A percentile compares a stretch with the other conserved stretches of the same genome.
These are phyloP conservation scores for Felis catus DNA, from an alignment of 2,113 vertebrate species.

Conservation along the genomic window DNA sequence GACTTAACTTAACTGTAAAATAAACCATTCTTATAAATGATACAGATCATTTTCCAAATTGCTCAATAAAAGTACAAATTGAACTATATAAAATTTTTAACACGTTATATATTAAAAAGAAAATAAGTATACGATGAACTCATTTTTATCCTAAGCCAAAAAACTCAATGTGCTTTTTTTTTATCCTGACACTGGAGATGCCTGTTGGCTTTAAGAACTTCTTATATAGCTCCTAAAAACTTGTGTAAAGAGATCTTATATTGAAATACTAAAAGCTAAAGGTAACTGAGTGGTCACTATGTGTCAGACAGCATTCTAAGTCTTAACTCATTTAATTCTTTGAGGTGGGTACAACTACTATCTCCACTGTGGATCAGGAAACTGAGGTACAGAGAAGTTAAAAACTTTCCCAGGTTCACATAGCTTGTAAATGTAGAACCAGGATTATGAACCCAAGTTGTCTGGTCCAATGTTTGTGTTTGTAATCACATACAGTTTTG, in stretches of 20 bases:
- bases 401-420: not conserved
- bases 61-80: not conserved
- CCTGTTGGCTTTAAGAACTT: not conserved
- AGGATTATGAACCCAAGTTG: not conserved
- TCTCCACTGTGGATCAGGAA: not conserved
- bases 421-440: not conserved
- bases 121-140: not conserved
- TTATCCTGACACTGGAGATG: not conserved
- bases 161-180: not conserved
- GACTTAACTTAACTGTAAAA: slow-evolving; percentile 87
- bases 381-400: not conserved
- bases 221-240: not conserved
- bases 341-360: not conserved
- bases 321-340: not conserved
- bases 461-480: not conserved
- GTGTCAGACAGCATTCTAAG: not conserved
- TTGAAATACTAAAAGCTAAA: not conserved
- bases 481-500: not conserved
- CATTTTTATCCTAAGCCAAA: slow-evolving; percentile 24
- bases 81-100: not conserved
- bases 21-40: slow-evolving; percentile 39
- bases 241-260: not conserved
- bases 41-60: not conserved
- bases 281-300: not conserved
- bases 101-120: not conserved